Evolutionary conservation across 2,888 invertebrate species (phyloP).

Genomic region (Coelopa pilipes): DNA sequence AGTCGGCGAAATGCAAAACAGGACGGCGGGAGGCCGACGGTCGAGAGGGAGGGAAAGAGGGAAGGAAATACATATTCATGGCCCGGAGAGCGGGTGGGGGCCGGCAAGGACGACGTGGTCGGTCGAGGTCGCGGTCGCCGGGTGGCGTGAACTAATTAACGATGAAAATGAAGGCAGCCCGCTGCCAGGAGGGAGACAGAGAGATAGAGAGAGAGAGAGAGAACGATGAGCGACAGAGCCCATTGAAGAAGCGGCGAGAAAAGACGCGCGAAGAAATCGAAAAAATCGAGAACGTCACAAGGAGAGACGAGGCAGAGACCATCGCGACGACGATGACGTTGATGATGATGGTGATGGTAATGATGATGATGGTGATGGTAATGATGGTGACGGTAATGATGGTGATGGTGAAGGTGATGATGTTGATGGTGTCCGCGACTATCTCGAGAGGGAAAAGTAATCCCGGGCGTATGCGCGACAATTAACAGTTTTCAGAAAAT

Average conservation of each 20-base stretch:
- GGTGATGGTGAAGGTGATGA: too few species aligned
- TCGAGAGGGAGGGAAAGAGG: not conserved
- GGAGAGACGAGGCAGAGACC: not conserved
- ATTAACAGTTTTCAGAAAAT: not conserved
- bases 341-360: too few species aligned
- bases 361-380: too few species aligned
- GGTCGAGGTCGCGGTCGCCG: not conserved
- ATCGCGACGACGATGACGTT: not conserved
- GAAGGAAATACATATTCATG: slow-evolving; percentile 11
- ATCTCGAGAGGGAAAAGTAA: not conserved
- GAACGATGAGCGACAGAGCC: not conserved
- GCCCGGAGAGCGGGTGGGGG: not conserved
- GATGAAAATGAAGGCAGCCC: slow-evolving; percentile 13
- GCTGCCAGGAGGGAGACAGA: too few species aligned
- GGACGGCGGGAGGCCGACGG: not conserved
- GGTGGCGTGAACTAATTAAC: slow-evolving; percentile 22
- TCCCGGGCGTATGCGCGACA: not conserved
- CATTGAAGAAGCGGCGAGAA: not conserved
- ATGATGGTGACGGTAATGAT: not conserved
- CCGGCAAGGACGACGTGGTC: not conserved
- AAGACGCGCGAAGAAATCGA: not conserved
- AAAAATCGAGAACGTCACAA: not conserved
- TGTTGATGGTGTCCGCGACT: too few species aligned
- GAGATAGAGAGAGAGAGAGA: not conserved
- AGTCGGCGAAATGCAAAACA: not conserved